Evolutionary conservation across 2,888 invertebrate species (phyloP).

Genomic region (Hydropsyche betteni): DNA sequence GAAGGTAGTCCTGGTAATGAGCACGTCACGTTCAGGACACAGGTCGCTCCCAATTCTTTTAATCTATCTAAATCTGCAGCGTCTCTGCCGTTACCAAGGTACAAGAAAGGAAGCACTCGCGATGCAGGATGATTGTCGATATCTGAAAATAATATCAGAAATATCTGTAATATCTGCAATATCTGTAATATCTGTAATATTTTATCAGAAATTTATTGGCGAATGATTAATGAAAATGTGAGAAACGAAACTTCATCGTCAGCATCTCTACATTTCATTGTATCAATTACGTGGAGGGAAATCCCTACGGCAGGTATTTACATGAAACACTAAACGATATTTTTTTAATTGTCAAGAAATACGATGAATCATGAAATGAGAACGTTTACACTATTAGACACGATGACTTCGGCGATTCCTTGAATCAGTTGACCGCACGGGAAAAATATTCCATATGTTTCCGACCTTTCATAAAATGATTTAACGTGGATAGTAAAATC

Average conservation of each 20-base stretch:
- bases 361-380: neutral
- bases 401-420: conserved; percentile 34
- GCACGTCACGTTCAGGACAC: conserved; percentile 84
- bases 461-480: conserved; percentile 41
- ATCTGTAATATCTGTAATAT: too few relatives aligned
- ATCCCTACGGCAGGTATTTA: neutral
- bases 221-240: too few relatives aligned
- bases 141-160: too few relatives aligned
- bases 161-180: too few relatives aligned
- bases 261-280: neutral
- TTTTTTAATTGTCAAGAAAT: neutral
- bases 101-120: conserved; percentile 80
- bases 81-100: conserved; percentile 84
- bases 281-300: neutral
- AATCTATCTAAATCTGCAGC: conserved; percentile 77
- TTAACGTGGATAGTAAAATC: too few relatives aligned
- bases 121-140: conserved; percentile 81
- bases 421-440: conserved; percentile 47
- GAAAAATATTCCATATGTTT: conserved; percentile 49
- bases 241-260: neutral
- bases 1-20: conserved; percentile 78
- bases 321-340: too few relatives aligned
- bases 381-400: conserved; percentile 21
- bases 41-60: conserved; percentile 73
- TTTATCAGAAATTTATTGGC: too few relatives aligned